Conservation (phyloP, 2,113 vertebrate genomes). For the Microtus oregoni region DNA sequence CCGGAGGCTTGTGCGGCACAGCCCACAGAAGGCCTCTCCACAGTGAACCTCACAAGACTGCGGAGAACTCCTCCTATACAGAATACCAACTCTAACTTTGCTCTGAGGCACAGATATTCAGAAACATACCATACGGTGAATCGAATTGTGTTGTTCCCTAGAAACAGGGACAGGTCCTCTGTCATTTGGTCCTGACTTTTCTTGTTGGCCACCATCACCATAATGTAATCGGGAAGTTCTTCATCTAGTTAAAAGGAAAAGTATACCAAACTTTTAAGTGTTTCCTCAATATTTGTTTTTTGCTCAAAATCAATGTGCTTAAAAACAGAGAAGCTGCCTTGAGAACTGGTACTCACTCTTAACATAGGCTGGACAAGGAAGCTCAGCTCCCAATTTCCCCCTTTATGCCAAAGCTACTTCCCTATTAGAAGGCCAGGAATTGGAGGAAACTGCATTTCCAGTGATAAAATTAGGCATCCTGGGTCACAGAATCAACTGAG, state of each 20-base stretch:
- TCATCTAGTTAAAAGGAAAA: constrained; percentile 91
- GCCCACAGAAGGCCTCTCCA: neutral
- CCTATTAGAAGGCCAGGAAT: constrained; percentile 12
- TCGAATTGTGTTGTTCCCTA: constrained; percentile 97
- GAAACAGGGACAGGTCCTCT: constrained; percentile 97
- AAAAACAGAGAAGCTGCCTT: constrained; percentile 19
- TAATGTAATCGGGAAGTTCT: constrained; percentile 99
- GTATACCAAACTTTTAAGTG: constrained; percentile 67
- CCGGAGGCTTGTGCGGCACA: neutral
- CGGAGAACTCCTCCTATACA: neutral
- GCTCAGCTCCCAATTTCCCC: neutral
- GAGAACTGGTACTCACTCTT: constrained; percentile 32
- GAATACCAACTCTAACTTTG: constrained; percentile 43
- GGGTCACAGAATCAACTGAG: neutral
- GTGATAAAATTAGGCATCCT: constrained; percentile 33
- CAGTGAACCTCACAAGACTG: neutral
- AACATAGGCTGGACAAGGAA: neutral
- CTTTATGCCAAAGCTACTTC: constrained; percentile 35
- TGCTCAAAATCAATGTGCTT: constrained; percentile 16
- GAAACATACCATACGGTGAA: constrained; percentile 94
- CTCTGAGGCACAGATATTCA: constrained; percentile 53
- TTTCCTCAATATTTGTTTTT: constrained; percentile 54
- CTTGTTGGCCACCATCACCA: constrained; percentile 99
- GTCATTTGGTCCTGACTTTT: constrained; percentile 99
- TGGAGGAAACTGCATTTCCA: neutral